phyloP scores from a whole-genome alignment of 2,113 vertebrate genomes.

The Podarcis muralis region DNA sequence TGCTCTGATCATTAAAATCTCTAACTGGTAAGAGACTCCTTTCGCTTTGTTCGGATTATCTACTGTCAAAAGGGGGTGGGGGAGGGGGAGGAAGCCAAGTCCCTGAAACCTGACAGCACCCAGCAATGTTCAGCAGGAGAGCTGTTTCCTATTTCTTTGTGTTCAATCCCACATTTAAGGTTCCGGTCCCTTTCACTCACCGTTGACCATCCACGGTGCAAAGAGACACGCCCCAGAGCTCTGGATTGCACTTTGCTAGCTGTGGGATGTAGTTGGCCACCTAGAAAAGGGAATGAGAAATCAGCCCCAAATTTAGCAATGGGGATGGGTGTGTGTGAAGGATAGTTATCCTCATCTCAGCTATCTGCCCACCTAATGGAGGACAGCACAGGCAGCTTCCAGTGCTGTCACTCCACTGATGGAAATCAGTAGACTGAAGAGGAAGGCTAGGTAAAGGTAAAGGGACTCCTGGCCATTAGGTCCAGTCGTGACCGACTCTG shows the following conservation, averaged over 20 bases:
- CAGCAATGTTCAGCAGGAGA: not conserved
- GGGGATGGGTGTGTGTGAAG: no score
- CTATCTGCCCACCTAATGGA: not conserved
- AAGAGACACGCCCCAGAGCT: conserved; percentile 11
- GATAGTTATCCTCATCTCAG: not conserved
- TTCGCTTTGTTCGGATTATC: no score
- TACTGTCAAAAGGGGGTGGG: no score
- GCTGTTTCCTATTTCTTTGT: not conserved
- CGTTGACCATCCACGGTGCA: conserved; percentile 24
- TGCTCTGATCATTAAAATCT: no score
- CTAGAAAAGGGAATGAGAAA: not conserved
- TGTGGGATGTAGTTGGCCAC: conserved; percentile 22
- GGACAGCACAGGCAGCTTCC: not conserved
- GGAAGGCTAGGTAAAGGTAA: no score
- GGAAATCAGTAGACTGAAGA: no score
- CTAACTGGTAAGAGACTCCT: no score
- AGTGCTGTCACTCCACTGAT: no score
- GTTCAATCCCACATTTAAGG: not conserved
- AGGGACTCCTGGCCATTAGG: no score
- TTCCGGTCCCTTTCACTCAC: not conserved
- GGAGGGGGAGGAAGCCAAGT: no score
- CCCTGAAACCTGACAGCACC: not conserved
- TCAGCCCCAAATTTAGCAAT: not conserved
- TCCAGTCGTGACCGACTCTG: no score
- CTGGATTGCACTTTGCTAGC: conserved; percentile 10